phyloP scores from a whole-genome alignment of 2,888 invertebrate species.

The Drosophila limbata region DNA sequence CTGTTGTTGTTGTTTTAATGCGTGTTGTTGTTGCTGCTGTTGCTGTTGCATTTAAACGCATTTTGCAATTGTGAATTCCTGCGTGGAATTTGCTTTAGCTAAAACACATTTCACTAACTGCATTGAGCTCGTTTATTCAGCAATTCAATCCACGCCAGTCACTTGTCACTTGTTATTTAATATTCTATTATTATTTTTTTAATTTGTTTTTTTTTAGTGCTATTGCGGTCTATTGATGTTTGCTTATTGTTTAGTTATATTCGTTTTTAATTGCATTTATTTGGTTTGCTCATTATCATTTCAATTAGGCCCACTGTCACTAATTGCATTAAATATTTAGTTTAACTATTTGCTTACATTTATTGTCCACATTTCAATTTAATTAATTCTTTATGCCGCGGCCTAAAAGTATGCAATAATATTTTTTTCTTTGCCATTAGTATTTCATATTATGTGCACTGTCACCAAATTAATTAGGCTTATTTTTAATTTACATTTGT shows the following conservation, averaged over 20 bases:
- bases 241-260: slow-evolving; percentile 8
- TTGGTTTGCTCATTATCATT: slow-evolving; percentile 3
- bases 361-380: slow-evolving; percentile 4
- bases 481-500: slow-evolving; percentile 4
- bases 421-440: background rate
- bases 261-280: slow-evolving; percentile 23
- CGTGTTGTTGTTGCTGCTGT: slow-evolving; percentile 48
- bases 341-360: background rate
- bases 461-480: slow-evolving; percentile 9
- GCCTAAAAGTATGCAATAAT: slow-evolving; percentile 3
- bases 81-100: slow-evolving; percentile 70
- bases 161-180: slow-evolving; percentile 2
- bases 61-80: slow-evolving; percentile 71
- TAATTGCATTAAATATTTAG: slow-evolving; percentile 2
- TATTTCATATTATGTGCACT: background rate
- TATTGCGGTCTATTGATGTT: background rate
- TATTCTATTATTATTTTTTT: background rate
- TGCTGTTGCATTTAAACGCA: slow-evolving; percentile 76
- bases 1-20: slow-evolving; percentile 17
- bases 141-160: slow-evolving; percentile 5
- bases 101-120: slow-evolving; percentile 75
- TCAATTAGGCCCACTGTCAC: background rate
- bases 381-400: slow-evolving; percentile 3
- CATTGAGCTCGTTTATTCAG: slow-evolving; percentile 58
- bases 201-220: slow-evolving; percentile 1